A percentile compares a stretch with the other conserved stretches of the same genome.
Conservation (phyloP, 1,140 invertebrate species). For the Leptestheria dahalacensis region DNA sequence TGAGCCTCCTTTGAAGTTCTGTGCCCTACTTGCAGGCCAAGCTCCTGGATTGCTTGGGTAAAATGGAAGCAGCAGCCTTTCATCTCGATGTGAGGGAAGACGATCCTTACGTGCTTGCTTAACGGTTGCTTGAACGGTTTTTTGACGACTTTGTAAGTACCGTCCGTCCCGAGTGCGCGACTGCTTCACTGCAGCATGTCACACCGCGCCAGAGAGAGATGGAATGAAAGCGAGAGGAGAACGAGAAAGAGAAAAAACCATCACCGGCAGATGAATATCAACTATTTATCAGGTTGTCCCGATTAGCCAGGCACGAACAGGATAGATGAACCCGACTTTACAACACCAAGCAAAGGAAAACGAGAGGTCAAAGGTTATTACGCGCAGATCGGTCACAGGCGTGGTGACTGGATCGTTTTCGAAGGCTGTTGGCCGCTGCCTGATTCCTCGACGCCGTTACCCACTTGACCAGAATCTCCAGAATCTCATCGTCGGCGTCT, state of each 20-base stretch:
- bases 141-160: not conserved
- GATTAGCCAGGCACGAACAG: too few relatives aligned
- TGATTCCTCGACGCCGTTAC: constrained; percentile 56
- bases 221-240: constrained; percentile 4
- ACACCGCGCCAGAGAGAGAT: not conserved
- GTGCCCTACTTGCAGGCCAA: constrained; percentile 5
- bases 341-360: not conserved
- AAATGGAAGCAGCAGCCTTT: not conserved
- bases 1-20: not conserved
- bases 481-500: constrained; percentile 72
- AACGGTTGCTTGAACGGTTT: not conserved
- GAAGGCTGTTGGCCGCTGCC: constrained; percentile 48
- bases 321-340: too few relatives aligned
- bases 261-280: not conserved
- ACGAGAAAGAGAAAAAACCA: constrained; percentile 1
- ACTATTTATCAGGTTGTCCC: too few relatives aligned
- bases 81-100: not conserved
- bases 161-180: constrained; percentile 36
- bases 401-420: constrained; percentile 43
- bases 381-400: constrained; percentile 50
- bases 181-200: constrained; percentile 32
- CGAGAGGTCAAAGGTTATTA: constrained; percentile 35
- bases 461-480: constrained; percentile 74
- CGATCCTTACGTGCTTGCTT: not conserved
- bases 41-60: constrained; percentile 3